Conservation (phyloP, 2,797 vertebrate genomes). For the Decapterus maruadsi region DNA sequence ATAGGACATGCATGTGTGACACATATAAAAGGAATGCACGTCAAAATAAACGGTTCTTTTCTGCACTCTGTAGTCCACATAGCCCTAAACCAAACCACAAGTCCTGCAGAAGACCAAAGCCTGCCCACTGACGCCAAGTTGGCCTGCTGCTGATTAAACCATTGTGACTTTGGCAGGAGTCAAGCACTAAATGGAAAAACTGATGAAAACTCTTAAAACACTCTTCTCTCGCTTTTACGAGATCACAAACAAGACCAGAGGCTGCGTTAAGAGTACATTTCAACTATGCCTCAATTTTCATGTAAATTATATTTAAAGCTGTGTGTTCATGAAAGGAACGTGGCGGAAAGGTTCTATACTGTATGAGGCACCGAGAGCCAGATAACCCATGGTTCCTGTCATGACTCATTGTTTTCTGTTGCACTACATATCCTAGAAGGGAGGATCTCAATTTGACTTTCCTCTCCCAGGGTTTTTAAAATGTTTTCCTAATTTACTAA, state of each 20-base stretch:
- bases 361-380: not conserved
- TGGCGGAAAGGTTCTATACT: not conserved
- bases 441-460: constrained; percentile 44
- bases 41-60: constrained; percentile 77
- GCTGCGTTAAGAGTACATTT: constrained; percentile 9
- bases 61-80: constrained; percentile 64
- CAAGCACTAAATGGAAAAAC: constrained; percentile 69
- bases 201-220: constrained; percentile 53
- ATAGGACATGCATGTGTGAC: constrained; percentile 71
- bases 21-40: constrained; percentile 72
- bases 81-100: constrained; percentile 79
- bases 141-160: constrained; percentile 76
- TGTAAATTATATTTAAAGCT: not conserved
- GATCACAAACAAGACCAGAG: constrained; percentile 55
- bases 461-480: constrained; percentile 16
- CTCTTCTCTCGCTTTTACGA: constrained; percentile 45
- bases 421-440: constrained; percentile 22
- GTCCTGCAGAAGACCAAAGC: constrained; percentile 73
- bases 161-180: constrained; percentile 77
- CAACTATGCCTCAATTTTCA: constrained; percentile 10
- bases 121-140: constrained; percentile 78
- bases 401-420: constrained; percentile 38
- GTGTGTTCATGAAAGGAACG: constrained; percentile 6
- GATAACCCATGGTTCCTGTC: constrained; percentile 1
- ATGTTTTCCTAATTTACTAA: constrained; percentile 19